Conservation (phyloP, 2,113 vertebrate genomes). For the Aix galericulata region DNA sequence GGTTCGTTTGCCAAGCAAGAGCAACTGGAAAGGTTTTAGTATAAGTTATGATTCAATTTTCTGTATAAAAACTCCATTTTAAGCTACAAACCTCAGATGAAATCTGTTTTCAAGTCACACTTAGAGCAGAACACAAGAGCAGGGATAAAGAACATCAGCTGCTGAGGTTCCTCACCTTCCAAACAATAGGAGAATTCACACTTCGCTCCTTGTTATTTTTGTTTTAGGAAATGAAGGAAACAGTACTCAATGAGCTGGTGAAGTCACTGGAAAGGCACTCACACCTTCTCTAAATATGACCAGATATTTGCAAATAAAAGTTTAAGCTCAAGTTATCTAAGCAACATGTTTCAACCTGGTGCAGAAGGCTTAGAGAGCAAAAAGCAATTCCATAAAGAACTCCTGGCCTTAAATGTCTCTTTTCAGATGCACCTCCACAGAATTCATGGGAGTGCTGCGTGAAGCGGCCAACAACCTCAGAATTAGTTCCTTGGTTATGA, state of each 20-base stretch:
- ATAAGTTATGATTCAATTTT: neutral
- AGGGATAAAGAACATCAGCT: neutral
- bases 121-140: neutral
- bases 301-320: conserved; percentile 2
- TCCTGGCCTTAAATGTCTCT: neutral
- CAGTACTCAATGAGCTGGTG: neutral
- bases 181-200: neutral
- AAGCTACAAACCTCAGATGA: neutral
- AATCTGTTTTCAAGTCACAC: neutral
- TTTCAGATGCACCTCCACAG: neutral
- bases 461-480: neutral
- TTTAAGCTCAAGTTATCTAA: neutral
- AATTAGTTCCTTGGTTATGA: neutral
- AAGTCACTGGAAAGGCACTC: conserved; percentile 11
- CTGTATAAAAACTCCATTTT: neutral
- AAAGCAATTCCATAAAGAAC: neutral
- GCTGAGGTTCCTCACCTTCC: neutral
- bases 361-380: neutral
- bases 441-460: neutral
- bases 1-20: neutral
- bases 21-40: neutral
- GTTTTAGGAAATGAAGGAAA: neutral
- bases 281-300: neutral
- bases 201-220: neutral
- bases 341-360: neutral